phyloP scores from a whole-genome alignment of 2,113 vertebrate species.

The Ifrita kowaldi region DNA sequence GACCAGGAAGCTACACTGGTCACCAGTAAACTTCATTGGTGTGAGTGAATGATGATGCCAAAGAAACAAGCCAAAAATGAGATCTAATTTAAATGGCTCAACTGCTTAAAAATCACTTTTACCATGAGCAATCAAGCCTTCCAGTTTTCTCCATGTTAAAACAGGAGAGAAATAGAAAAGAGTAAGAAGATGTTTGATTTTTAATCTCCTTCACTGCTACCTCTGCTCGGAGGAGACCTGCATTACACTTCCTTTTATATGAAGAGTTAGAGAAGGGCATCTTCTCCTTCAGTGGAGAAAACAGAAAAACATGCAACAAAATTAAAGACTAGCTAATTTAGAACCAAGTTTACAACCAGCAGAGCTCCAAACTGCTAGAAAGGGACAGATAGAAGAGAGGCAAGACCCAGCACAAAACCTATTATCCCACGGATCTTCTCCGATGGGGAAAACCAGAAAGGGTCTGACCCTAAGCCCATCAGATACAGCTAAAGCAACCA shows the following conservation, averaged over 20 bases:
- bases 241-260: background rate
- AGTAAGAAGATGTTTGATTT: background rate
- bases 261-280: background rate
- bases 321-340: background rate
- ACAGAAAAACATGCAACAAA: background rate
- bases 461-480: background rate
- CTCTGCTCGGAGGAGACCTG: background rate
- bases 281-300: background rate
- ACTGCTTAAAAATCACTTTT: background rate
- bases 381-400: background rate
- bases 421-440: background rate
- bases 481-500: background rate
- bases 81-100: background rate
- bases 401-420: background rate
- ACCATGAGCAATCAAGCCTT: background rate
- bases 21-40: background rate
- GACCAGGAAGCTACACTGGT: background rate
- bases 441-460: background rate
- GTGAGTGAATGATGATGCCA: rapidly evolving
- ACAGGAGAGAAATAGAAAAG: background rate
- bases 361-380: background rate
- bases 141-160: background rate
- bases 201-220: background rate
- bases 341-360: background rate
- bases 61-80: background rate